phyloP scores from a whole-genome alignment of 2,113 vertebrate genomes.

The Melanostigma gelatinosum region DNA sequence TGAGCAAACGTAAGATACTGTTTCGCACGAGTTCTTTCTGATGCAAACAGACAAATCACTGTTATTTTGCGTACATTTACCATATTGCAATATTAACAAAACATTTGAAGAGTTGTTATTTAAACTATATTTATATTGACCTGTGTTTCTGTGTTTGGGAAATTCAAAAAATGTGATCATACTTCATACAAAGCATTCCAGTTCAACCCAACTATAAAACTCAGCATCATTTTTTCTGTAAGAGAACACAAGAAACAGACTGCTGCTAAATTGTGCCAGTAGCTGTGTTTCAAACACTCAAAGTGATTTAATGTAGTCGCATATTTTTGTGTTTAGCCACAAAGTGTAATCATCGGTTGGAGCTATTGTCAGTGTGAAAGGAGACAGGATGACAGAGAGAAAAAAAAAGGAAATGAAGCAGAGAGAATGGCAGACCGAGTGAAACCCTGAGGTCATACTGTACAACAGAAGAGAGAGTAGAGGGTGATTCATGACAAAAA shows the following conservation, averaged over 20 bases:
- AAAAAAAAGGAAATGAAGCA: conserved; percentile 12
- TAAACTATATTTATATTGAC: not conserved
- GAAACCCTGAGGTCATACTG: conserved; percentile 33
- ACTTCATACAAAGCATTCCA: not conserved
- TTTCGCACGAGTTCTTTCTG: not conserved
- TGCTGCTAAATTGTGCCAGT: not conserved
- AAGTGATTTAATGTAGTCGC: not conserved
- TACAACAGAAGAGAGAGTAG: conserved; percentile 43
- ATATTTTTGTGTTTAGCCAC: conserved; percentile 26
- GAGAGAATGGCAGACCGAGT: conserved; percentile 17
- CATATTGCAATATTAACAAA: too few relatives aligned
- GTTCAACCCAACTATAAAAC: not conserved
- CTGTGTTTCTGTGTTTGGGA: not conserved
- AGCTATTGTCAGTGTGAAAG: conserved; percentile 10
- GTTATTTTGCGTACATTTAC: not conserved
- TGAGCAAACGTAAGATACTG: not conserved
- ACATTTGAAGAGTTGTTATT: too few relatives aligned
- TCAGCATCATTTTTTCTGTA: not conserved
- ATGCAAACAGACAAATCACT: not conserved
- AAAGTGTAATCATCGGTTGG: conserved; percentile 38
- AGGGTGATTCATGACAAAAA: conserved; percentile 52
- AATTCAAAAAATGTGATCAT: not conserved
- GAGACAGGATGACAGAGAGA: conserved; percentile 17
- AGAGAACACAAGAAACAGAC: not conserved
- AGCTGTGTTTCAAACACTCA: conserved; percentile 1